Conservation (phyloP, 2,888 invertebrate species). For the Carabus problematicus region DNA sequence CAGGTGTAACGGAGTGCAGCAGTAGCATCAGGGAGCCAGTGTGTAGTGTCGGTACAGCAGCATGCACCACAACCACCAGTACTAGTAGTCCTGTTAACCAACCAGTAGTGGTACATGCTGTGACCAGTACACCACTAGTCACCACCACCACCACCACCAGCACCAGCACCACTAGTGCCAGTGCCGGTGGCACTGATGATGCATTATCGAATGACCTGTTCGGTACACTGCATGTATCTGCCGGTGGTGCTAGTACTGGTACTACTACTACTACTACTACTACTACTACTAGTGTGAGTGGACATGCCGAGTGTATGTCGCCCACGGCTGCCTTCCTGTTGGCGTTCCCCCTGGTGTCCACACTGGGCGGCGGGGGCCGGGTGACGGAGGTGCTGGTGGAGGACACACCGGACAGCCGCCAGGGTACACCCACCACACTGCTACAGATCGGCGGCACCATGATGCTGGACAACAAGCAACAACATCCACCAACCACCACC, state of each 20-base stretch:
- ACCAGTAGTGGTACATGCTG: not conserved
- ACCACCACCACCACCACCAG: not conserved
- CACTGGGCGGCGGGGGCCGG: conserved; percentile 59
- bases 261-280: no score
- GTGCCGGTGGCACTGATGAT: not conserved
- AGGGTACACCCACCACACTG: conserved; percentile 58
- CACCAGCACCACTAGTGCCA: not conserved
- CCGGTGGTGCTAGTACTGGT: no score
- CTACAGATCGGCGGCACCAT: conserved; percentile 59
- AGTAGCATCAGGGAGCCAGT: no score
- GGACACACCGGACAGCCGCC: conserved; percentile 55
- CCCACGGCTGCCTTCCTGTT: conserved; percentile 80
- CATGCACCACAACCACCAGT: not conserved
- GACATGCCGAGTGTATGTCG: conserved; percentile 69
- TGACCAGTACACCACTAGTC: not conserved
- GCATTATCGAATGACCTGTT: conserved; percentile 68
- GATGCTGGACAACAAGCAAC: conserved; percentile 1
- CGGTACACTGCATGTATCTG: conserved; percentile 65
- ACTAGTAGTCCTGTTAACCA: not conserved
- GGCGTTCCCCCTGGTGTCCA: conserved; percentile 77
- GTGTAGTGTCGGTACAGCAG: no score
- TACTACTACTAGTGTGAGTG: no score
- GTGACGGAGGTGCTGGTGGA: conserved; percentile 13
- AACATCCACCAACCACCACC: not conserved
- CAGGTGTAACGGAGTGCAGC: no score